These are phyloP conservation scores for Baryphthengus martii DNA, from an alignment of 2,113 vertebrate genomes.

Conservation along the genomic window DNA sequence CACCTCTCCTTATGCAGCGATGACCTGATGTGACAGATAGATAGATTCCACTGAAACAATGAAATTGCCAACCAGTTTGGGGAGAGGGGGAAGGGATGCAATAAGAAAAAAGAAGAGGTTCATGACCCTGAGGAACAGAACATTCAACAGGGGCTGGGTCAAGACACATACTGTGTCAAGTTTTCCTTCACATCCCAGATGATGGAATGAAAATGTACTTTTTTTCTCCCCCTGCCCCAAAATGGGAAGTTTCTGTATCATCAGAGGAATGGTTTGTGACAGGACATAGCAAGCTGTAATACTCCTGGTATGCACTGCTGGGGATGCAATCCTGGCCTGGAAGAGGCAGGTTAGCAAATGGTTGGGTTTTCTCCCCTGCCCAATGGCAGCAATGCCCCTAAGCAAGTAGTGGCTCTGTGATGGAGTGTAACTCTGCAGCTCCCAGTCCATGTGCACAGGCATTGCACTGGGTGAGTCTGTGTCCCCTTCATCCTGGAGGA, in stretches of 20 bases:
- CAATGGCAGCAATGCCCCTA: fast-evolving
- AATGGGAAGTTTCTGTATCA: neutral
- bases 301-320: no score
- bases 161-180: neutral
- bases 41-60: slow-evolving; percentile 60
- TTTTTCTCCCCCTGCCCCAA: neutral
- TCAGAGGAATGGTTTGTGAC: neutral
- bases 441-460: neutral
- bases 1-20: slow-evolving; percentile 57
- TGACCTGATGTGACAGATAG: slow-evolving; percentile 58
- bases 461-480: fast-evolving
- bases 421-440: neutral
- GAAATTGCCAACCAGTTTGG: slow-evolving; percentile 49
- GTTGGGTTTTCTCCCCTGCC: neutral
- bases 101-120: slow-evolving; percentile 16
- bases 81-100: slow-evolving; percentile 17
- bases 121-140: slow-evolving; percentile 27
- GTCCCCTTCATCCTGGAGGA: neutral
- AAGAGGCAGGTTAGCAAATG: neutral
- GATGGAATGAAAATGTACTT: neutral
- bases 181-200: neutral
- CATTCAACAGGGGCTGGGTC: slow-evolving; percentile 37
- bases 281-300: neutral
- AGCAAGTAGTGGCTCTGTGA: neutral
- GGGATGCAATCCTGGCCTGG: neutral